Percentiles rank a stretch among this genome's conserved stretches.
Evolutionary conservation across 1,140 invertebrate genomes (phyloP).

Genomic region (Bicyclus anynana): DNA sequence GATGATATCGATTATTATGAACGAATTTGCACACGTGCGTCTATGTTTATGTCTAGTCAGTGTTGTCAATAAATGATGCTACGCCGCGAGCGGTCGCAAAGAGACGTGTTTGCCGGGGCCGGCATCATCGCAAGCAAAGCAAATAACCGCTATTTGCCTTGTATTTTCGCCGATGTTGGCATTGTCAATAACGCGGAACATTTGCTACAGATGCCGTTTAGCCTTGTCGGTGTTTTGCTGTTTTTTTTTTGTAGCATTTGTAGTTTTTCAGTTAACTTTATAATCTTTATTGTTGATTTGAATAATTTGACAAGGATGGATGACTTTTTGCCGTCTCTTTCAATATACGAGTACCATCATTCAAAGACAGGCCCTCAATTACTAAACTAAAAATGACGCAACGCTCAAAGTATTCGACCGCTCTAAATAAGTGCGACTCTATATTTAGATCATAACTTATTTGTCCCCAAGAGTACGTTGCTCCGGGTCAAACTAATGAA

Average conservation of each 20-base stretch:
- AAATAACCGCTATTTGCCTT: conserved; percentile 3
- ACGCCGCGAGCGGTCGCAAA: conserved; percentile 3
- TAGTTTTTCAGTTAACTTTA: too few relatives aligned
- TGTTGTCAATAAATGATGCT: conserved; percentile 4
- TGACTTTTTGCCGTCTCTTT: too few relatives aligned
- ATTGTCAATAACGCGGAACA: background rate
- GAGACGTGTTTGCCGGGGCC: conserved; percentile 3
- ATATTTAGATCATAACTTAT: background rate
- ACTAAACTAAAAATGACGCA: background rate
- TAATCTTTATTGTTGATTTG: too few relatives aligned
- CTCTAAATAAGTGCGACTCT: background rate
- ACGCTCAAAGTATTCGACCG: background rate
- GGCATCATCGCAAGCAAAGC: conserved; percentile 1
- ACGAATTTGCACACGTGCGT: too few relatives aligned
- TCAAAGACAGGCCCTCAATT: too few relatives aligned
- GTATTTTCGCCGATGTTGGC: conserved; percentile 3
- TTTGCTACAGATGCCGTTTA: background rate
- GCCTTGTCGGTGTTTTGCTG: background rate
- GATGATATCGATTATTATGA: too few relatives aligned
- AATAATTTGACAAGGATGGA: too few relatives aligned
- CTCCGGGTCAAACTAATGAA: background rate
- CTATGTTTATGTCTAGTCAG: too few relatives aligned
- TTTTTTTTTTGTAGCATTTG: background rate
- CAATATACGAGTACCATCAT: too few relatives aligned
- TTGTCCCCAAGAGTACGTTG: background rate